Conservation (phyloP, 2,113 vertebrate genomes). For the Rhinogobius similis region DNA sequence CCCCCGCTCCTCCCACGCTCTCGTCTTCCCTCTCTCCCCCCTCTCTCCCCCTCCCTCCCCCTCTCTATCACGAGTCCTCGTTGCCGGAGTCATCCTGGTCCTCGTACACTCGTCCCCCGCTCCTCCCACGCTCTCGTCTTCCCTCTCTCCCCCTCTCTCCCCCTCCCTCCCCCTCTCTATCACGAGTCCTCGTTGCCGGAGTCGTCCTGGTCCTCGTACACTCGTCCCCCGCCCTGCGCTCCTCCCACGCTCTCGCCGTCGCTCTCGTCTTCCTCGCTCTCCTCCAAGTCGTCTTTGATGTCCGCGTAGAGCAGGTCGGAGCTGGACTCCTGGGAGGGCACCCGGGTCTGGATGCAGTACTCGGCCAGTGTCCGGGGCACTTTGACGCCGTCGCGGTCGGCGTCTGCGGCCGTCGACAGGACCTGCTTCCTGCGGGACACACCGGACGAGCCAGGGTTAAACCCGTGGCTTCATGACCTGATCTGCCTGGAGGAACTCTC, state of each 20-base stretch:
- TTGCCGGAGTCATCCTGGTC: too few relatives aligned
- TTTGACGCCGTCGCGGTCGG: constrained; percentile 95
- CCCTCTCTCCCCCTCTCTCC: background rate
- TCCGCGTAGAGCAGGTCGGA: constrained; percentile 98
- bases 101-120: background rate
- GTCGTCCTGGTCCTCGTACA: constrained; percentile 96
- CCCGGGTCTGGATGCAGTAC: constrained; percentile 99
- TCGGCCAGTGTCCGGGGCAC: constrained; percentile 97
- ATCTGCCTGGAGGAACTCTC: too few relatives aligned
- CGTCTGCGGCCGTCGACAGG: constrained; percentile 92
- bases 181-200: constrained; percentile 98
- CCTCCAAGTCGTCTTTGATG: constrained; percentile 95
- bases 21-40: too few relatives aligned
- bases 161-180: constrained; percentile 59
- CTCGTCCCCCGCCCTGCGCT: constrained; percentile 84
- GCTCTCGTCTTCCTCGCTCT: constrained; percentile 88
- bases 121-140: background rate
- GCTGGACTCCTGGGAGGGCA: constrained; percentile 98
- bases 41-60: background rate
- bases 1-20: background rate
- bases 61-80: background rate
- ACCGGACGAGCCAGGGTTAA: too few relatives aligned
- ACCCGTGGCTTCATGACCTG: too few relatives aligned
- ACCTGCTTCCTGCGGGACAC: constrained; percentile 88
- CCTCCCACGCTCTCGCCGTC: constrained; percentile 90